phyloP scores from a whole-genome alignment of 2,888 invertebrate species.

The Erannis defoliaria region DNA sequence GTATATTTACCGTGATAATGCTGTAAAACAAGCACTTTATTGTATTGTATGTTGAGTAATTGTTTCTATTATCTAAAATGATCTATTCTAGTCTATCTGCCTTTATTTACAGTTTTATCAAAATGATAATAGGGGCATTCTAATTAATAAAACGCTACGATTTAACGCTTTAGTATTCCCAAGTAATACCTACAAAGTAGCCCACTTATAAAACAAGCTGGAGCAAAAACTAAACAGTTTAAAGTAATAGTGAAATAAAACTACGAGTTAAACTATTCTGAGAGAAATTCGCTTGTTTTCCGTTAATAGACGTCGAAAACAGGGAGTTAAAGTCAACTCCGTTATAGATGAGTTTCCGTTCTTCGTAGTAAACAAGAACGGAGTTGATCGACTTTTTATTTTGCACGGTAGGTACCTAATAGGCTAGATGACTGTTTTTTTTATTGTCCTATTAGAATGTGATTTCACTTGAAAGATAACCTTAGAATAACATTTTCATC shows the following conservation, averaged over 20 bases:
- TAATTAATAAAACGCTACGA: slow-evolving; percentile 5
- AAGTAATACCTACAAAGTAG: neutral
- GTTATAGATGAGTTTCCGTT: slow-evolving; percentile 66
- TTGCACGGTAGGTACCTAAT: slow-evolving; percentile 60
- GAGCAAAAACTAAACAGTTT: slow-evolving; percentile 32
- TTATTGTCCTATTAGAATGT: slow-evolving; percentile 1
- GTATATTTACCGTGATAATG: no score
- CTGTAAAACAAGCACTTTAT: no score
- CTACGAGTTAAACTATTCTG: slow-evolving; percentile 21
- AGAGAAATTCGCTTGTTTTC: slow-evolving; percentile 41
- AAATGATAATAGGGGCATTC: neutral
- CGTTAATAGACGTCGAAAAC: slow-evolving; percentile 49
- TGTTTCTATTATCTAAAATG: no score
- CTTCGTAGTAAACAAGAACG: slow-evolving; percentile 62
- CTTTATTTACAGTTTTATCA: no score
- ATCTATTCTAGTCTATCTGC: no score
- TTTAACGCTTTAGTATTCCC: slow-evolving; percentile 6
- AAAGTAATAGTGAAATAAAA: slow-evolving; percentile 35
- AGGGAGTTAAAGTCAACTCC: slow-evolving; percentile 59
- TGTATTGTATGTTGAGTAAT: no score
- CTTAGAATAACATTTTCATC: slow-evolving; percentile 28
- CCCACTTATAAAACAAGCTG: slow-evolving; percentile 20
- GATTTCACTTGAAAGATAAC: slow-evolving; percentile 8
- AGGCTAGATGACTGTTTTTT: no score
- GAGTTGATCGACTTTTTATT: slow-evolving; percentile 71